Percentiles rank a stretch among this genome's conserved stretches.
Conservation (phyloP, 2,888 invertebrate genomes). For the Escarpia spicata region DNA sequence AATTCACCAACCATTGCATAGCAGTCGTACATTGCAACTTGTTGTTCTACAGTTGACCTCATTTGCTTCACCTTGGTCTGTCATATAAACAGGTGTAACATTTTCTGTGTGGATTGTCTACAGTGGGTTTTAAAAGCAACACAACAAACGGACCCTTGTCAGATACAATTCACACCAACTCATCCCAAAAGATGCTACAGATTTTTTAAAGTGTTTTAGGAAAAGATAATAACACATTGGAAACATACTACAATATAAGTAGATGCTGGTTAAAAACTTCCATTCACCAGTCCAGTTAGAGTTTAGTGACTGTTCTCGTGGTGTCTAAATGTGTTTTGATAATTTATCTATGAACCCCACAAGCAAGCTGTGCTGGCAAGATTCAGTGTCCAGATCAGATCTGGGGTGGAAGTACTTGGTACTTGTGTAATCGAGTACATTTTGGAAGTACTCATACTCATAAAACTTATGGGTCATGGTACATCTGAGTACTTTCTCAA, state of each 20-base stretch:
- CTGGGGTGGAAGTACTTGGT: too few species aligned
- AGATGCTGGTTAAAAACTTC: background rate
- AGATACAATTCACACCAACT: background rate
- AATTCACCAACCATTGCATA: background rate
- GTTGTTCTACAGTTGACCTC: background rate
- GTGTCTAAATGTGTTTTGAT: background rate
- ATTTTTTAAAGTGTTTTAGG: background rate
- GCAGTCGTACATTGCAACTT: background rate
- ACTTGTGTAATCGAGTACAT: too few species aligned
- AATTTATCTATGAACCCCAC: background rate
- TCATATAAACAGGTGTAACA: background rate
- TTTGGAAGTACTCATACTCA: too few species aligned
- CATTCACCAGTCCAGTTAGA: background rate
- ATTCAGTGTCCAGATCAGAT: background rate
- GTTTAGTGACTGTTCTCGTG: background rate
- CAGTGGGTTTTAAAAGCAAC: background rate
- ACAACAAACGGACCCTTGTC: background rate
- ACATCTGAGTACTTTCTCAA: too few species aligned
- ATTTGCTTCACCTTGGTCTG: background rate
- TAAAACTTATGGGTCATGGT: too few species aligned
- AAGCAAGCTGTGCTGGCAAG: background rate
- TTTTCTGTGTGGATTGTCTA: background rate
- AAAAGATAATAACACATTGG: background rate
- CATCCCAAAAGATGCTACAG: background rate
- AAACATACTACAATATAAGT: background rate